Conservation (phyloP, 1,140 invertebrate genomes). For the Drosophila biarmipes region DNA sequence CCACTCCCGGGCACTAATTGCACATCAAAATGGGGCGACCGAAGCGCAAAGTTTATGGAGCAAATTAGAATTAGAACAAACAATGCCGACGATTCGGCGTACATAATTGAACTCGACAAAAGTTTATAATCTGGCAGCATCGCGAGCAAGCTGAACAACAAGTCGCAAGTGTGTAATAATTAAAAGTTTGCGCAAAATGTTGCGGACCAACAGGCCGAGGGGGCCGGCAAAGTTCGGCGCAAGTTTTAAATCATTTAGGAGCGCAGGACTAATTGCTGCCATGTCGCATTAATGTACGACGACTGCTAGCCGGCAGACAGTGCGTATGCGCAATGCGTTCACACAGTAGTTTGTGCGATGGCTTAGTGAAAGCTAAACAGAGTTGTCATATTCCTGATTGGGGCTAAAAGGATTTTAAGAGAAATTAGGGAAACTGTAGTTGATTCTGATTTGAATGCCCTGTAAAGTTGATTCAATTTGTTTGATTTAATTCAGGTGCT, state of each 20-base stretch:
- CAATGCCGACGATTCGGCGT: constrained; percentile 31
- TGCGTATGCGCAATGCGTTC: constrained; percentile 54
- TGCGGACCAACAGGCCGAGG: constrained; percentile 14
- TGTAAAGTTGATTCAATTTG: neutral
- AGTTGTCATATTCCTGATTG: neutral
- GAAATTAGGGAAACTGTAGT: neutral
- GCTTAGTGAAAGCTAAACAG: neutral
- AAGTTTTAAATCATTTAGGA: constrained; percentile 73
- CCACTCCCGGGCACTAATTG: constrained; percentile 25
- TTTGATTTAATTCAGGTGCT: neutral
- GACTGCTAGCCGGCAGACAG: constrained; percentile 22
- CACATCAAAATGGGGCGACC: constrained; percentile 25
- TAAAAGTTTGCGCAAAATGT: constrained; percentile 64
- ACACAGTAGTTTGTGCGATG: neutral
- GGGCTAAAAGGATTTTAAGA: too few relatives aligned
- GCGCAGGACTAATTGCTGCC: constrained; percentile 59
- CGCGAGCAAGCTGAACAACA: constrained; percentile 70
- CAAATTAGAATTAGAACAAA: constrained; percentile 46
- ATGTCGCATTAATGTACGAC: constrained; percentile 35
- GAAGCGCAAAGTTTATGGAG: constrained; percentile 28
- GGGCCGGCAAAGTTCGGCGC: constrained; percentile 46
- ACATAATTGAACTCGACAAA: constrained; percentile 72
- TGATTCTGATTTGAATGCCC: neutral
- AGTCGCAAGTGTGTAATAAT: constrained; percentile 73
- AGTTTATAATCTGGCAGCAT: constrained; percentile 77